Conservation (phyloP, 2,888 invertebrate genomes). For the Eumerus sabulonum region DNA sequence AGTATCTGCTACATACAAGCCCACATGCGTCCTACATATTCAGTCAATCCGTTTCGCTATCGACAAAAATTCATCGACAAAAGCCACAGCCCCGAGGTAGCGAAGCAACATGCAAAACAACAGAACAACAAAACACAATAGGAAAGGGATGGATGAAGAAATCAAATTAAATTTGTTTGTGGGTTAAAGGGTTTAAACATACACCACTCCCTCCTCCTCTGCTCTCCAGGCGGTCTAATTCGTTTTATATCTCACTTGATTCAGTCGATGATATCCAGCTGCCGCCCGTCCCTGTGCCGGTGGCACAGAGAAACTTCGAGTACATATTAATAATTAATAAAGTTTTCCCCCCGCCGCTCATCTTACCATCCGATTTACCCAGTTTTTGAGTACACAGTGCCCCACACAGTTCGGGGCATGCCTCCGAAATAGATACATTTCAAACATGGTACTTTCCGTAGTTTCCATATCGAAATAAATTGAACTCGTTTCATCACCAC, state of each 20-base stretch:
- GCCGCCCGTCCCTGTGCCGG: neutral
- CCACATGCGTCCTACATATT: neutral
- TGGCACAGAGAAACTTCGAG: neutral
- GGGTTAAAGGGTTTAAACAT: slow-evolving; percentile 29
- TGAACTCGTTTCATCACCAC: slow-evolving; percentile 30
- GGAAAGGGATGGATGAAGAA: neutral
- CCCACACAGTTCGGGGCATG: neutral
- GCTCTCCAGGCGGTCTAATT: too few species aligned
- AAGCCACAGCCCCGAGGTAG: slow-evolving; percentile 4
- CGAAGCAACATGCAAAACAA: neutral
- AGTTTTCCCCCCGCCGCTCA: slow-evolving; percentile 20
- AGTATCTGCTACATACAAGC: too few species aligned
- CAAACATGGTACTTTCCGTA: slow-evolving; percentile 29
- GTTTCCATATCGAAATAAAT: slow-evolving; percentile 50
- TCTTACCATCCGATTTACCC: too few species aligned
- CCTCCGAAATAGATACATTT: slow-evolving; percentile 44
- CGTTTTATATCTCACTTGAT: too few species aligned
- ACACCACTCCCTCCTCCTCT: slow-evolving; percentile 2
- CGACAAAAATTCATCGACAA: slow-evolving; percentile 15
- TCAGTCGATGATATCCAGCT: slow-evolving; percentile 14
- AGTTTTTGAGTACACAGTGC: too few species aligned
- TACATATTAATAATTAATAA: slow-evolving; percentile 56
- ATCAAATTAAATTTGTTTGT: slow-evolving; percentile 37
- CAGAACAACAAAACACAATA: neutral
- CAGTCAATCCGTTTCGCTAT: slow-evolving; percentile 32